Conservation (phyloP, 2,888 invertebrate genomes). For the Coelinius sp. region DNA sequence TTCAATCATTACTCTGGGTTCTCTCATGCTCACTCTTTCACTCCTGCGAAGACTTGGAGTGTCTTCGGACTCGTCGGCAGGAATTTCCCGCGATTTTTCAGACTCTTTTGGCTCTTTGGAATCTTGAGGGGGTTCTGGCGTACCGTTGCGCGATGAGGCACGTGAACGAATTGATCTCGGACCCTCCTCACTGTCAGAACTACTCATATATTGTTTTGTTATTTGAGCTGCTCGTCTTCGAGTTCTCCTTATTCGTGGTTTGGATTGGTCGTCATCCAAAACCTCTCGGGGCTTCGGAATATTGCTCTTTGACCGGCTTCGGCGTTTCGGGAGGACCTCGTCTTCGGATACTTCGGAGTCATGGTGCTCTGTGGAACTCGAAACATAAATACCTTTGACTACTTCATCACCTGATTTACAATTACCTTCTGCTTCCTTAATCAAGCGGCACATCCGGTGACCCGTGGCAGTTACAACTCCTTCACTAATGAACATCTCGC, state of each 20-base stretch:
- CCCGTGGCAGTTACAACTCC: slow-evolving; percentile 78
- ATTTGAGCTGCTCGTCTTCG: slow-evolving; percentile 35
- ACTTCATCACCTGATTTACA: slow-evolving; percentile 36
- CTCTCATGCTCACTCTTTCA: slow-evolving; percentile 54
- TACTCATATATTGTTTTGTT: slow-evolving; percentile 47
- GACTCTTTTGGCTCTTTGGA: slow-evolving; percentile 27
- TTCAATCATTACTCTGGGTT: slow-evolving; percentile 55
- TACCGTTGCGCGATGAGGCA: slow-evolving; percentile 34
- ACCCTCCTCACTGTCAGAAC: slow-evolving; percentile 60
- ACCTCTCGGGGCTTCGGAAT: neutral
- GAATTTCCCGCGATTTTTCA: slow-evolving; percentile 2
- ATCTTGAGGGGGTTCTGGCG: neutral
- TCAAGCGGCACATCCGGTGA: slow-evolving; percentile 77
- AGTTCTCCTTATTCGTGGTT: slow-evolving; percentile 28
- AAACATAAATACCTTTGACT: slow-evolving; percentile 1
- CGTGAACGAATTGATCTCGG: slow-evolving; percentile 37
- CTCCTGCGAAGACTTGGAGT: slow-evolving; percentile 50
- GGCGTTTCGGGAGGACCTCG: slow-evolving; percentile 19
- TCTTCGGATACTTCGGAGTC: slow-evolving; percentile 39
- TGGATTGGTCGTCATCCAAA: neutral
- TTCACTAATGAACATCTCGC: slow-evolving; percentile 80
- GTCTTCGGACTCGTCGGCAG: slow-evolving; percentile 44
- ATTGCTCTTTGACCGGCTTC: slow-evolving; percentile 33
- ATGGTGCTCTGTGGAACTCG: slow-evolving; percentile 40
- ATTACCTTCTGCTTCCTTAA: slow-evolving; percentile 71